Evolutionary conservation across 2,797 vertebrate species (phyloP).

Genomic region (Myotis daubentonii): DNA sequence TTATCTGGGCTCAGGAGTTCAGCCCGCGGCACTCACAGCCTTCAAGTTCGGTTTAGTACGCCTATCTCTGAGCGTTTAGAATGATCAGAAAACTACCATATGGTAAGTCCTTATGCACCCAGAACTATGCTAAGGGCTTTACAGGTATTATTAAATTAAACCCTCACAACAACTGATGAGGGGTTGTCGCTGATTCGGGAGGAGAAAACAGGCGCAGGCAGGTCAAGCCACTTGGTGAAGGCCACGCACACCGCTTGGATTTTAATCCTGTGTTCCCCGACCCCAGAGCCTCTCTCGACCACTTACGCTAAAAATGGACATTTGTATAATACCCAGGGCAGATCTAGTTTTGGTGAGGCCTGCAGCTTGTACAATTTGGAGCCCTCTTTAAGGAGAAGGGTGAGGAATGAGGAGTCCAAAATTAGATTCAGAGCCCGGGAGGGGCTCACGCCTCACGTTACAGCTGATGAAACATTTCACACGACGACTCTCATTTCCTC

Average conservation of each 20-base stretch:
- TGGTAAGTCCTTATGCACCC: neutral
- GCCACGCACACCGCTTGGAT: neutral
- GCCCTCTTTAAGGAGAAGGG: neutral
- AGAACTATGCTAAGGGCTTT: conserved; percentile 5
- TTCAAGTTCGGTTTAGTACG: neutral
- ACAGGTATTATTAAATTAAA: neutral
- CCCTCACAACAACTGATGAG: neutral
- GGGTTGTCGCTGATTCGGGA: neutral
- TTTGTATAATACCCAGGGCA: neutral
- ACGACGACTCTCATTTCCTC: neutral
- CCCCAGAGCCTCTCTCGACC: neutral
- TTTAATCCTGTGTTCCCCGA: conserved; percentile 9
- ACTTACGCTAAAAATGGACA: conserved; percentile 24
- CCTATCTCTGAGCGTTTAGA: neutral
- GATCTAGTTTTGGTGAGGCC: neutral
- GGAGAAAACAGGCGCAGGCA: neutral
- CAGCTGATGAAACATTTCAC: neutral
- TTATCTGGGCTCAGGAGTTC: neutral
- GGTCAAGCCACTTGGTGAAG: neutral
- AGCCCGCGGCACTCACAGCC: neutral
- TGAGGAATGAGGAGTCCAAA: neutral
- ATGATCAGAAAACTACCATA: neutral
- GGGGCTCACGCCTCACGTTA: neutral
- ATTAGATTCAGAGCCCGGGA: neutral
- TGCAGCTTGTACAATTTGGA: neutral